phyloP scores from a whole-genome alignment of 2,888 invertebrate genomes.

The Myathropa florea region DNA sequence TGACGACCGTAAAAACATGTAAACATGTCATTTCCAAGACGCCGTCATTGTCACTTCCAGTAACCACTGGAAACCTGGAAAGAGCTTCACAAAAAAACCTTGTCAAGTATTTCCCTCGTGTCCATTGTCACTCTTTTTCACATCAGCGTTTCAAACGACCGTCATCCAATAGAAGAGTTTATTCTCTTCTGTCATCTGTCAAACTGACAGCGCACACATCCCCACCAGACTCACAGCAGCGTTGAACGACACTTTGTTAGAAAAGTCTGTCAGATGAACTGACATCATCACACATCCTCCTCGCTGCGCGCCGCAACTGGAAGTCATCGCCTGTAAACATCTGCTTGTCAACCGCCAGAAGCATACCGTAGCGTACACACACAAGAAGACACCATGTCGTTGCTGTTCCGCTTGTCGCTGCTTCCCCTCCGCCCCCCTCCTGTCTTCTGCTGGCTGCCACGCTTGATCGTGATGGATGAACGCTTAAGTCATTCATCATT shows the following conservation, averaged over 20 bases:
- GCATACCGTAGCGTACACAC: conserved; percentile 40
- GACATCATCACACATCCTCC: conserved; percentile 57
- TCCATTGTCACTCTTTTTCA: too few species aligned
- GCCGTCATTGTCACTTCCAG: too few species aligned
- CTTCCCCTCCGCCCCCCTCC: too few species aligned
- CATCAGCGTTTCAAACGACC: too few species aligned
- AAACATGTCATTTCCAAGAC: too few species aligned
- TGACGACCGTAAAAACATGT: too few species aligned
- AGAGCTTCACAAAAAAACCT: too few species aligned
- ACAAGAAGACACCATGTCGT: conserved; percentile 61
- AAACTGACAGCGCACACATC: not conserved
- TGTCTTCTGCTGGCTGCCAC: not conserved
- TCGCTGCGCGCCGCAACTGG: conserved; percentile 18
- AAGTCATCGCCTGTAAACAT: conserved; percentile 67
- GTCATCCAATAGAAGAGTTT: not conserved
- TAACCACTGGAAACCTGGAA: too few species aligned
- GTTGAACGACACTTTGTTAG: conserved; percentile 53
- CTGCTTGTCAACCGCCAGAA: conserved; percentile 42
- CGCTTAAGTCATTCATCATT: conserved; percentile 46
- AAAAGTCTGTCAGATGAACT: conserved; percentile 55
- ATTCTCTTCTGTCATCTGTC: not conserved
- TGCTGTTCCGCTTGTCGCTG: conserved; percentile 36
- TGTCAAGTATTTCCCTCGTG: too few species aligned
- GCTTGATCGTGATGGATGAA: conserved; percentile 61
- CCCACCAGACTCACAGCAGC: not conserved